Evolutionary conservation across 35 echinoderm and acorn worm genomes (phyloP).

Genomic region (Stichopus chloronotus): DNA sequence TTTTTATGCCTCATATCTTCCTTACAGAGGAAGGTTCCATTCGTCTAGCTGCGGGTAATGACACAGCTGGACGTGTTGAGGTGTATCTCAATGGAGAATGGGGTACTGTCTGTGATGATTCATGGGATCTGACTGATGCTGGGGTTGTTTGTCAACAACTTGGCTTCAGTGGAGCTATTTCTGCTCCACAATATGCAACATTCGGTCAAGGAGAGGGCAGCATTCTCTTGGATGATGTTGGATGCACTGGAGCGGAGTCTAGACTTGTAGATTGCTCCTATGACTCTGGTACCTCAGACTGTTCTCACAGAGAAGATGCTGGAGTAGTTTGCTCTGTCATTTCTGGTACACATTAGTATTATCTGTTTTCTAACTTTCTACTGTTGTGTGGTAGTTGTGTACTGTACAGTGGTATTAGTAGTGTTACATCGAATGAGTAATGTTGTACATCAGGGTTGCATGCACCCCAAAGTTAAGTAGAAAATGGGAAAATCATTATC

Average conservation of each 20-base stretch:
- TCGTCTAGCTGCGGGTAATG: slow-evolving; percentile 18
- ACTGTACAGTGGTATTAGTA: no score
- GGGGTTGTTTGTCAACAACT: not conserved
- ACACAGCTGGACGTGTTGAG: not conserved
- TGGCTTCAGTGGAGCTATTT: not conserved
- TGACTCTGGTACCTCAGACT: not conserved
- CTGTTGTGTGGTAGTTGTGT: no score
- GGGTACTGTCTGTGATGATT: no score
- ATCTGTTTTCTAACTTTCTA: no score
- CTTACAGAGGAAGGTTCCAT: not conserved
- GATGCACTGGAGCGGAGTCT: slow-evolving; percentile 29
- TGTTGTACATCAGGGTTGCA: no score
- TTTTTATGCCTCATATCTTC: no score
- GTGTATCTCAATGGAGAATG: not conserved
- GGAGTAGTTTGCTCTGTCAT: no score
- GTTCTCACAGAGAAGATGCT: slow-evolving; percentile 22
- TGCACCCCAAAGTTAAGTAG: no score
- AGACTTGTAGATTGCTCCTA: slow-evolving; percentile 56
- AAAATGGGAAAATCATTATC: no score
- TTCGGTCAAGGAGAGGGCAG: not conserved
- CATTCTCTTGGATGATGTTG: slow-evolving; percentile 38
- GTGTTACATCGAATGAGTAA: no score
- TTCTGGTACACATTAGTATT: no score
- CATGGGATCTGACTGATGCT: not conserved
- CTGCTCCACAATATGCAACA: not conserved